Conservation (phyloP, 2,113 vertebrate species). For the Eonycteris spelaea region DNA sequence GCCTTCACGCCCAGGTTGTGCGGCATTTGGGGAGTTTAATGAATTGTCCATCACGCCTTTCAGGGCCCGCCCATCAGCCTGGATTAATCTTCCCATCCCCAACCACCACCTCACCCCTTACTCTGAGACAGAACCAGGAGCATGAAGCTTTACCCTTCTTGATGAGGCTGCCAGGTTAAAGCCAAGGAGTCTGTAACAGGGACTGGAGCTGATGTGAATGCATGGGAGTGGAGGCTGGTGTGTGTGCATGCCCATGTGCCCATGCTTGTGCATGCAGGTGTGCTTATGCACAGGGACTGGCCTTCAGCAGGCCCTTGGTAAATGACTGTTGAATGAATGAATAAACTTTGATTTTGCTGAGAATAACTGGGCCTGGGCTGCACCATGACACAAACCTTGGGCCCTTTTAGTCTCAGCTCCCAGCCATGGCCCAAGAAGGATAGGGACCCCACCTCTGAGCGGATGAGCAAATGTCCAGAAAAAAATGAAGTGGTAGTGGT, state of each 20-base stretch:
- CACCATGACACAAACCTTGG: neutral
- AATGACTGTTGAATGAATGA: neutral
- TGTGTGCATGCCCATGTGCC: fast-evolving
- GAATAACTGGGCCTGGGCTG: neutral
- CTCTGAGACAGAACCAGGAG: neutral
- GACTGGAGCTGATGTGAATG: neutral
- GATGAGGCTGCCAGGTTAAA: neutral
- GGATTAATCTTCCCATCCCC: conserved; percentile 86
- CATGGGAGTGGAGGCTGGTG: fast-evolving
- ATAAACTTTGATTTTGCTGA: neutral
- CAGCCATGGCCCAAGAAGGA: neutral
- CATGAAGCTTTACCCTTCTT: neutral
- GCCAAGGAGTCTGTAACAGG: neutral
- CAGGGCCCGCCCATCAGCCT: conserved; percentile 92
- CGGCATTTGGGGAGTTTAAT: conserved; percentile 99
- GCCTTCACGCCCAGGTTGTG: conserved; percentile 99
- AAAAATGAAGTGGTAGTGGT: neutral
- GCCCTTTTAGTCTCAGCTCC: neutral
- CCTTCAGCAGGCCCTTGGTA: neutral
- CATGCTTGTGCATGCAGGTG: fast-evolving
- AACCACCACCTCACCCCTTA: no score
- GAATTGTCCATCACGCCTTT: conserved; percentile 99
- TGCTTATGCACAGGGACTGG: neutral
- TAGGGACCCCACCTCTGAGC: neutral
- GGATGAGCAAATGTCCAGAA: neutral